Conservation (phyloP, 2,797 vertebrate genomes). For the Leucoraja ocellata region DNA sequence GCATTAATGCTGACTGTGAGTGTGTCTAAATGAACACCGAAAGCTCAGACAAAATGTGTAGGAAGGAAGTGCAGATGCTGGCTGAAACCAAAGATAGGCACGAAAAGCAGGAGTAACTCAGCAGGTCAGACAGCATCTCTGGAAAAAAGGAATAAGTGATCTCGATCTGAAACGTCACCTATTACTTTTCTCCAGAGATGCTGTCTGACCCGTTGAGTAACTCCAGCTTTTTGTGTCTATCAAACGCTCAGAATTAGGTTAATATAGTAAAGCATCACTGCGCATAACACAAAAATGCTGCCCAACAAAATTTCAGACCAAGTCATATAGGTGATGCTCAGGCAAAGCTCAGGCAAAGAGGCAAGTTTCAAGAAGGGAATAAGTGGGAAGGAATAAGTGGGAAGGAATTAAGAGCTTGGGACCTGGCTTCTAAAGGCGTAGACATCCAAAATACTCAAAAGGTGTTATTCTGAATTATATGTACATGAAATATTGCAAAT, state of each 20-base stretch:
- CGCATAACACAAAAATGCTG: neutral
- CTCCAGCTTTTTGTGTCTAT: no score
- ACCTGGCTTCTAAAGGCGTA: neutral
- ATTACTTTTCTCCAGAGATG: no score
- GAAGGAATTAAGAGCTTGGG: neutral
- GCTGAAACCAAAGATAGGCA: no score
- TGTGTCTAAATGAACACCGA: neutral
- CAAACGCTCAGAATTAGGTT: neutral
- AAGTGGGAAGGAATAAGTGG: no score
- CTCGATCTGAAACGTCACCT: no score
- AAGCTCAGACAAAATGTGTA: neutral
- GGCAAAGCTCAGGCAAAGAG: neutral
- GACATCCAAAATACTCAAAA: neutral
- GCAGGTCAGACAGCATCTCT: no score
- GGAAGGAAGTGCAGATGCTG: no score
- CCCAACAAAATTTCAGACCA: neutral
- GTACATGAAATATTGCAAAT: neutral
- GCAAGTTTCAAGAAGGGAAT: neutral
- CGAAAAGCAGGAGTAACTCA: no score
- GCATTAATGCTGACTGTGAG: neutral
- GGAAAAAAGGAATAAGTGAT: no score
- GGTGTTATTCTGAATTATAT: neutral
- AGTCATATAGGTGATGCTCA: neutral
- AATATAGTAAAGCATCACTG: neutral
- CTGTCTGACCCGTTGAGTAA: no score